Base-by-base conservation (phyloP, 2,888 invertebrate genomes). In the Catotricha subobsoleta region DNA sequence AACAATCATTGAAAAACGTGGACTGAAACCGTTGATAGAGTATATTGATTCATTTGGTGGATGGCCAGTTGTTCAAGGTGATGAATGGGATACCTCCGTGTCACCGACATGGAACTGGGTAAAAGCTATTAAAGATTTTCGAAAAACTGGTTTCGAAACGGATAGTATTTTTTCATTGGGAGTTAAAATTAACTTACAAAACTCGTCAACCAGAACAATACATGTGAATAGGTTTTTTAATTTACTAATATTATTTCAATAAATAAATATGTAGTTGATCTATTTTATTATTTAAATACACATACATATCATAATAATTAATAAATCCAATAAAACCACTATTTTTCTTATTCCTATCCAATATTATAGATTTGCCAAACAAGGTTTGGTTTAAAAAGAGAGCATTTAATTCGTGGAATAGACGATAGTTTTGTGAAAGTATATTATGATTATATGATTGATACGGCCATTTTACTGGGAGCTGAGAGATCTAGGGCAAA, bases 131-230 rank as follows among this genome's bases (percentile, higher is more conserved):
- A 86, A 83, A 64, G 76, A 74, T 46, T 87, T 87, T 66, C 71
- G 87, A 33, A 62, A 67, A 40, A 66, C 72, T 39, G 91, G 91
- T 2, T 87, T 86, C 62, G 84, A 84, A 46, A 80, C 86, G 44
- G 87, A 90, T 62, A 87, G 88, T 57, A 79, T 90, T 59, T 69
- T 91, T 29, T 88, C 90, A 58, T 86, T 90, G 59, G 86, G 86
- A 31, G 80, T 91, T 52, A 78, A 80, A 27, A 80, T 83, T 6
- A 88, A 91, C 60, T 71, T 87, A 44, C 88, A 87, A 60, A 90
- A 91, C 60, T 87, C 86, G 30, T 80, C 83, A 1, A 74, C 71
- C 52, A 71, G 87, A 46, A 71, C 84, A 39, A 82, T 91, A 52
- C 86, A 87, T 66, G 88, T 88, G 69, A 73, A 56, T 21, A 31